Conservation (phyloP, 1,140 invertebrate genomes). For the Drosophila obscura region DNA sequence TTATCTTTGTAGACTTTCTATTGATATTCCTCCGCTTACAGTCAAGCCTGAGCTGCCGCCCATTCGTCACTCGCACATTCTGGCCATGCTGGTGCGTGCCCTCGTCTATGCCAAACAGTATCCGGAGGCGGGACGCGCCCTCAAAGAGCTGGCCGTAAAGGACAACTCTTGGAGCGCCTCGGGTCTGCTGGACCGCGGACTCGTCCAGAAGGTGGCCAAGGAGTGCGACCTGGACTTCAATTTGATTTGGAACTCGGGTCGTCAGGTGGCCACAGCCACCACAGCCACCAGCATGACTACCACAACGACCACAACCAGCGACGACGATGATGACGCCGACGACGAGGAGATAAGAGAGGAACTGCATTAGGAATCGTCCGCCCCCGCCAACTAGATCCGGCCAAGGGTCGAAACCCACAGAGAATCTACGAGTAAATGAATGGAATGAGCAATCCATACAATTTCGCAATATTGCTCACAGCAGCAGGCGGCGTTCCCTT, state of each 20-base stretch:
- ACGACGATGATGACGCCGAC: conserved; percentile 71
- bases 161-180: conserved; percentile 75
- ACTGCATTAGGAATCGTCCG: conserved; percentile 44
- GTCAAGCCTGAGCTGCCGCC: conserved; percentile 79
- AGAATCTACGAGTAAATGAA: too few species aligned
- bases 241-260: conserved; percentile 75
- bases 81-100: conserved; percentile 73
- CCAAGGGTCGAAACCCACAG: conserved; percentile 15
- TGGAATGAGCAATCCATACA: conserved; percentile 14
- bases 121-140: conserved; percentile 68
- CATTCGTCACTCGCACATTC: conserved; percentile 75
- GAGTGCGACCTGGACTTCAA: conserved; percentile 81
- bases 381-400: neutral
- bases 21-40: conserved; percentile 23
- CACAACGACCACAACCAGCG: conserved; percentile 34
- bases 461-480: conserved; percentile 32
- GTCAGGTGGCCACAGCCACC: conserved; percentile 38
- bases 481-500: neutral
- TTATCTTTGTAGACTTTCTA: neutral
- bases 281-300: conserved; percentile 50
- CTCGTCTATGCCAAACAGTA: conserved; percentile 74
- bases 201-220: conserved; percentile 77
- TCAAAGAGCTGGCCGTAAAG: conserved; percentile 75
- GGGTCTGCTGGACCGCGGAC: conserved; percentile 63
- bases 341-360: conserved; percentile 83